Evolutionary conservation across 1,140 invertebrate species (phyloP), one percentile per base, ranked within the genome.

Genomic region (Heliconius nattereri): DNA sequence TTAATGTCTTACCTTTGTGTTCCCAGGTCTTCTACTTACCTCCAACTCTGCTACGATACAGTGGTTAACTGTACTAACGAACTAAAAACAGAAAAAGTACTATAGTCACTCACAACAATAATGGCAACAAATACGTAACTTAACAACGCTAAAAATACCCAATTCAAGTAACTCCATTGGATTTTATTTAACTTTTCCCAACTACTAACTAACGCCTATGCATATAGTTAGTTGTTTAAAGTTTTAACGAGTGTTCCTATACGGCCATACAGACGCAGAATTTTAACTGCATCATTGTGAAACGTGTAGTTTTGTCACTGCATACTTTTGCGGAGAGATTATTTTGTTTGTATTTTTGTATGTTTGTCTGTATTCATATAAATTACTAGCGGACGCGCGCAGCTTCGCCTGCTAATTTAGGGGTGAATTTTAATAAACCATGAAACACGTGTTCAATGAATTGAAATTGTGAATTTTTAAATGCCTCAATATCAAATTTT

Each of bases 201-300:
- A 66, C 60, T 66, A 66, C 60, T 66, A 66, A 66, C 60, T 66
- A 66, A 66, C 26, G 60, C 60, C 60, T 29, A 66, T 66, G 60
- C 60, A 26, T n/a, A 66, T 29, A 29, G 60, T 66, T 29, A 29
- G 60, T 66, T 66, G 23, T 11, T 66, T 66, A 66, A 66, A 66
- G 23, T 66, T 66, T 26, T 66, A 66, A 66, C 60, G 60, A 66
- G 26, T 66, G 11, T 5, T 26, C 23, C 60, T 29, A 66, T 29
- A 66, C 23, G 11, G 11, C 23, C 20, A n/a, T 60, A 23, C n/a
- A 60, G n/a, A 60, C 3, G 26, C 13, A 11, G 60, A 66, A 66
- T 66, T 66, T 66, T 66, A 66, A 66, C 60, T 66, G 60, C 3
- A 66, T 66, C 60, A 66, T 66, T 66, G 26, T 66, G 60, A 29